Evolutionary conservation across 2,888 invertebrate genomes (phyloP).

Genomic region (Iselma pallidipennis): DNA sequence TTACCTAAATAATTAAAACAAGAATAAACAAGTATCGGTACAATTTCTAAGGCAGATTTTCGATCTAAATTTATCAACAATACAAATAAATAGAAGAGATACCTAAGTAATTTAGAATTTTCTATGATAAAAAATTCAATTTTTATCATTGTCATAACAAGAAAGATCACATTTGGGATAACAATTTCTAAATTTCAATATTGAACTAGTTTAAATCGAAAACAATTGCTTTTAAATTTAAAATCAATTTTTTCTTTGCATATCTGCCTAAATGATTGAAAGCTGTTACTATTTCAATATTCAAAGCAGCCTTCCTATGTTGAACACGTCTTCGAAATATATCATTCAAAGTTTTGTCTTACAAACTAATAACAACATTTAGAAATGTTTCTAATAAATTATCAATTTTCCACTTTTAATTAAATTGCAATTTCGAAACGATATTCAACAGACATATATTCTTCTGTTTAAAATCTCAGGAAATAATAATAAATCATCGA

Average conservation of each 20-base stretch:
- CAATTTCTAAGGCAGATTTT: too few relatives aligned
- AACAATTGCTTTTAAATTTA: background rate
- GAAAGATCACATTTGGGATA: too few relatives aligned
- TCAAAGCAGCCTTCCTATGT: background rate
- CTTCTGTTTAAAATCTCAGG: background rate
- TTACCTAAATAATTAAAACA: too few relatives aligned
- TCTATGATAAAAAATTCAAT: too few relatives aligned
- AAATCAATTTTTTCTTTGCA: background rate
- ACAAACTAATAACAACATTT: too few relatives aligned
- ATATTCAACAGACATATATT: background rate
- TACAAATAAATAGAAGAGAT: too few relatives aligned
- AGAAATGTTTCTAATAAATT: background rate
- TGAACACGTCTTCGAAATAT: background rate
- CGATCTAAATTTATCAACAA: too few relatives aligned
- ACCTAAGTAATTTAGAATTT: too few relatives aligned
- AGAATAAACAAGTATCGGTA: too few relatives aligned
- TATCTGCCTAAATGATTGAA: background rate
- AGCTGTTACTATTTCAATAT: background rate
- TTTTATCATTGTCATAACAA: too few relatives aligned
- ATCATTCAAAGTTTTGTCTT: background rate
- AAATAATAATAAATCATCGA: background rate
- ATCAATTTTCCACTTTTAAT: background rate
- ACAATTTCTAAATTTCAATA: background rate
- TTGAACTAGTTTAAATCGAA: background rate
- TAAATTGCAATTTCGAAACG: background rate